Evolutionary conservation across 2,888 invertebrate species (phyloP).

Genomic region (Stenoptilia bipunctidactyla): DNA sequence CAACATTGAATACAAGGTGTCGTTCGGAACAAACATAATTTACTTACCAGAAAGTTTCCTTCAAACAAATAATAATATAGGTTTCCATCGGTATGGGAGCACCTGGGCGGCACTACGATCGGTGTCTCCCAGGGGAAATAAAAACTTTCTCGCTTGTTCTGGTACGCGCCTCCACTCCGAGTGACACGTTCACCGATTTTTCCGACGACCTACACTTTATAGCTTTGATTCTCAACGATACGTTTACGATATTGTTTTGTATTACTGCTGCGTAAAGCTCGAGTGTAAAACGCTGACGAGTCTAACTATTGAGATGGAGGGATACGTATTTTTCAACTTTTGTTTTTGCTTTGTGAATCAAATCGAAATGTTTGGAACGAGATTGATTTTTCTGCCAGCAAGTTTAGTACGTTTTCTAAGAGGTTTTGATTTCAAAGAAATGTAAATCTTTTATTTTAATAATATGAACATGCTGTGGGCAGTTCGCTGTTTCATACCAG

Average conservation of each 20-base stretch:
- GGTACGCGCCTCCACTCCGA: constrained; percentile 57
- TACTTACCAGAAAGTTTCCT: constrained; percentile 67
- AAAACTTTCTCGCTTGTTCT: constrained; percentile 69
- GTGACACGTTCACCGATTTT: constrained; percentile 55
- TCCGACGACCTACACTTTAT: constrained; percentile 50
- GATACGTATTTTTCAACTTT: constrained; percentile 8
- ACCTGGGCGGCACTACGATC: constrained; percentile 67
- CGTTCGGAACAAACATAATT: constrained; percentile 60
- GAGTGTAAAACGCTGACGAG: constrained; percentile 26
- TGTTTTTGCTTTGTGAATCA: not conserved
- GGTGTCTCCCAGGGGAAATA: constrained; percentile 67
- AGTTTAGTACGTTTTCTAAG: too few relatives aligned
- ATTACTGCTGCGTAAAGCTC: constrained; percentile 43
- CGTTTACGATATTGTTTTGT: constrained; percentile 61
- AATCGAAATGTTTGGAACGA: too few relatives aligned
- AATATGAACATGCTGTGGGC: too few relatives aligned
- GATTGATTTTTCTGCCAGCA: too few relatives aligned
- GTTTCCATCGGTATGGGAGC: constrained; percentile 58
- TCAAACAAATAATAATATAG: constrained; percentile 71
- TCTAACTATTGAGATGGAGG: constrained; percentile 18
- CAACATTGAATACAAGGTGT: constrained; percentile 50
- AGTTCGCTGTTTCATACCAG: too few relatives aligned
- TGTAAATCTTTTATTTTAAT: too few relatives aligned
- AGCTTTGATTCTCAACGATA: constrained; percentile 61
- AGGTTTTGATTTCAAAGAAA: too few relatives aligned